A percentile compares a stretch with the other conserved stretches of the same genome.
These are phyloP conservation scores for Drosophila ogumai DNA, from an alignment of 1,140 invertebrate genomes.

Conservation along the genomic window DNA sequence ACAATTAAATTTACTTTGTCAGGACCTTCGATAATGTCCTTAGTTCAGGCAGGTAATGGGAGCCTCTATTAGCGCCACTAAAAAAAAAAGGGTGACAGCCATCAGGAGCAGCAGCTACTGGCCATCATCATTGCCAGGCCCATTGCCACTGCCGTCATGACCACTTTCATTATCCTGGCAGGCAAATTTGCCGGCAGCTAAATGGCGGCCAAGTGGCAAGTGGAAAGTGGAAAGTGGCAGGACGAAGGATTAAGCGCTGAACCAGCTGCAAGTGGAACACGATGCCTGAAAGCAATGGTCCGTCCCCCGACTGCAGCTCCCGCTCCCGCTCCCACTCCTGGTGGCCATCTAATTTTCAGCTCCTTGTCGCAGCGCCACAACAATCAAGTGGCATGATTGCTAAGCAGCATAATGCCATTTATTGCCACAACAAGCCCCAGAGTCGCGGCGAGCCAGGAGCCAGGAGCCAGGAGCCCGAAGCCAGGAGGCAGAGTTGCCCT, in stretches of 20 bases:
- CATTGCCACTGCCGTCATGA: neutral
- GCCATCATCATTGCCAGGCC: constrained; percentile 9
- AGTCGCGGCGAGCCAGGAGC: constrained; percentile 8
- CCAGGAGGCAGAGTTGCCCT: neutral
- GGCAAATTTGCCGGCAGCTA: constrained; percentile 49
- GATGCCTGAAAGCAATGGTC: constrained; percentile 26
- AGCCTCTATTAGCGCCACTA: constrained; percentile 12
- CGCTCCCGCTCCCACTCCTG: neutral
- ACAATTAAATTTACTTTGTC: neutral
- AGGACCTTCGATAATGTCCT: neutral
- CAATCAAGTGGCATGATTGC: constrained; percentile 78
- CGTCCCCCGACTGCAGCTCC: neutral
- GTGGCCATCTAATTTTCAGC: constrained; percentile 63
- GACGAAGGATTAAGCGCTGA: constrained; percentile 36
- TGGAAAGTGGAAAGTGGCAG: constrained; percentile 13
- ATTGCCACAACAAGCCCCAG: constrained; percentile 67
- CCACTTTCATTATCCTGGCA: constrained; percentile 34
- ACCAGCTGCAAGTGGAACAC: constrained; percentile 9
- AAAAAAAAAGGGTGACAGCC: constrained; percentile 11
- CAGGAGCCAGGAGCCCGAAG: too few species aligned
- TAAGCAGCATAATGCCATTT: constrained; percentile 81
- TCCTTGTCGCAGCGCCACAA: constrained; percentile 47
- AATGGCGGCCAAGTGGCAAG: constrained; percentile 42
- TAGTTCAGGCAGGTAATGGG: constrained; percentile 1
- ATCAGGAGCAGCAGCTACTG: constrained; percentile 16